phyloP scores from a whole-genome alignment of 2,888 invertebrate species.

The Thumatha senex region DNA sequence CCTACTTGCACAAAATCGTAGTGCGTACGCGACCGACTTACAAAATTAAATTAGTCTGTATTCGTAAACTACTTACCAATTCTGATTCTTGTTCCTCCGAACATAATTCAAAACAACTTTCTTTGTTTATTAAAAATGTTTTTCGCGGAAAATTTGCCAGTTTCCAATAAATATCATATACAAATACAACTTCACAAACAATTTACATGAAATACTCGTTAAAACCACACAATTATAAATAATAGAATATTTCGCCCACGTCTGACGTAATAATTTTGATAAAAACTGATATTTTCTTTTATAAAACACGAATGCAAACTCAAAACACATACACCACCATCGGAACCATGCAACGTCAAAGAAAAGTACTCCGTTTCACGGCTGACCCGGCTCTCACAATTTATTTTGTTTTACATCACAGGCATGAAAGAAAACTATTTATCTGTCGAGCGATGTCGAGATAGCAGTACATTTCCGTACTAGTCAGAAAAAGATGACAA shows the following conservation, averaged over 20 bases:
- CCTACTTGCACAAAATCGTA: constrained; percentile 13
- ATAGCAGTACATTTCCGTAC: constrained; percentile 23
- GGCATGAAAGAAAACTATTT: constrained; percentile 39
- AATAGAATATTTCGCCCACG: constrained; percentile 16
- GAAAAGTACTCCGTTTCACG: constrained; percentile 62
- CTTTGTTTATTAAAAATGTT: constrained; percentile 26
- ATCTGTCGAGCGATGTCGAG: constrained; percentile 35
- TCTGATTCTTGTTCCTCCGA: constrained; percentile 9
- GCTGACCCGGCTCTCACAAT: constrained; percentile 57
- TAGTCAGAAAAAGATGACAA: constrained; percentile 24
- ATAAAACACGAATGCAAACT: constrained; percentile 48
- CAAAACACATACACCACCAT: constrained; percentile 53
- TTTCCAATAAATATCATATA: constrained; percentile 21
- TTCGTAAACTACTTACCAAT: constrained; percentile 29
- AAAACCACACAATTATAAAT: constrained; percentile 20
- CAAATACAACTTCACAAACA: constrained; percentile 22
- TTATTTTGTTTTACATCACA: constrained; percentile 49
- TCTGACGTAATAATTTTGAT: constrained; percentile 3
- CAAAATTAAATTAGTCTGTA: constrained; percentile 3
- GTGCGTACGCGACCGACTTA: constrained; percentile 30
- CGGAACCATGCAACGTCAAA: constrained; percentile 61
- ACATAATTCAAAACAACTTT: constrained; percentile 15
- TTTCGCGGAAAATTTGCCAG: constrained; percentile 38
- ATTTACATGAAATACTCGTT: constrained; percentile 15
- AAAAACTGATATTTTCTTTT: constrained; percentile 32